Evolutionary conservation across 2,797 vertebrate species (phyloP).

Genomic region (Poeciliopsis infans): DNA sequence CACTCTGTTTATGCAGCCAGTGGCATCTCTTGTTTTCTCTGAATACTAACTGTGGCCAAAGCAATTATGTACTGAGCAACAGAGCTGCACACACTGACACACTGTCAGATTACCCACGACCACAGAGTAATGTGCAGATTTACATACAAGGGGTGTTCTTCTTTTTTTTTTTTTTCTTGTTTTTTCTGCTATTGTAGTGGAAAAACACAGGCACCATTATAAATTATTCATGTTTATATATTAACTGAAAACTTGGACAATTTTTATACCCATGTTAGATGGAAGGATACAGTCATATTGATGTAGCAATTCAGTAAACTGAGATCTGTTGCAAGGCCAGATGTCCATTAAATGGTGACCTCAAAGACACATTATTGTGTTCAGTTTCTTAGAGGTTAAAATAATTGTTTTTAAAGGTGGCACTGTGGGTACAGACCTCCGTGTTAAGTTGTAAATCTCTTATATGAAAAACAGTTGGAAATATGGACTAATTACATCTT

Average conservation of each 20-base stretch:
- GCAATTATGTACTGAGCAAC: conserved; percentile 66
- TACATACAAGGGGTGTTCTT: conserved; percentile 63
- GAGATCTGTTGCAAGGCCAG: conserved; percentile 39
- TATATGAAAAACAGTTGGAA: neutral
- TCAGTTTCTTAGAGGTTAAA: neutral
- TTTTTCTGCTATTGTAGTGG: conserved; percentile 60
- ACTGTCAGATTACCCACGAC: conserved; percentile 74
- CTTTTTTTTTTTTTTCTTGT: neutral
- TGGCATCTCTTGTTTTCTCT: conserved; percentile 73
- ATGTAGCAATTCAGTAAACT: conserved; percentile 53
- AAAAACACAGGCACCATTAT: conserved; percentile 62
- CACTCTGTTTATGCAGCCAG: conserved; percentile 64
- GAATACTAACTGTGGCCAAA: conserved; percentile 80
- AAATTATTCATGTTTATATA: conserved; percentile 69
- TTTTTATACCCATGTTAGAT: conserved; percentile 46
- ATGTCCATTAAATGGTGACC: conserved; percentile 20
- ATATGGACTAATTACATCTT: neutral
- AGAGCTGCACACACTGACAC: conserved; percentile 69
- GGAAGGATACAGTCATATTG: conserved; percentile 30
- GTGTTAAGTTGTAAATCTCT: neutral
- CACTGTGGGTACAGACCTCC: neutral
- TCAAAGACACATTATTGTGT: neutral
- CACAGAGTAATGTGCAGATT: conserved; percentile 79
- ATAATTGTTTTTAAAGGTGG: neutral
- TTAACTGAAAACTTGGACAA: conserved; percentile 48